Percentiles rank a stretch among this genome's conserved stretches.
Conservation (phyloP, 64 coral and sea anemone genomes). For the Actinia tenebrosa region DNA sequence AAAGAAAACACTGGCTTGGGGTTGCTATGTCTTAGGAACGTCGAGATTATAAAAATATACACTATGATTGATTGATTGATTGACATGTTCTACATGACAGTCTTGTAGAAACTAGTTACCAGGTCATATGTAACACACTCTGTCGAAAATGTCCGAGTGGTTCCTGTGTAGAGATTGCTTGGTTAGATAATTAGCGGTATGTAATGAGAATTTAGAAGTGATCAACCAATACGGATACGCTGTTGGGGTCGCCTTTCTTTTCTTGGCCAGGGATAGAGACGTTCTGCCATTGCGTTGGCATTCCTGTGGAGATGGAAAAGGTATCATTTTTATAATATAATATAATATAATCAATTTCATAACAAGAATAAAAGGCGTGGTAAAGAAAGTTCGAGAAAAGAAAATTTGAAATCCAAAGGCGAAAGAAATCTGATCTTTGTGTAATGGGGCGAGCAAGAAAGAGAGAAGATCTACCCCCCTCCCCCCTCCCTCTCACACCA, state of each 20-base stretch:
- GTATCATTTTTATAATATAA: too few species aligned
- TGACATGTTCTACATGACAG: neutral
- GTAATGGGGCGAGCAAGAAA: too few species aligned
- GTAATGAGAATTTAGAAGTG: conserved; percentile 36
- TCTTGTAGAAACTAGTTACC: neutral
- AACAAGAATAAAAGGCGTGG: too few species aligned
- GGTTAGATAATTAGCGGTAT: neutral
- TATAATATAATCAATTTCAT: too few species aligned
- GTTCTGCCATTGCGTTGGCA: conserved; percentile 49
- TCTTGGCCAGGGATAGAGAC: conserved; percentile 40
- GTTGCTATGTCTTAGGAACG: neutral
- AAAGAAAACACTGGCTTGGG: neutral
- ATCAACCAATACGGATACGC: conserved; percentile 60
- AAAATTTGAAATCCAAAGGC: neutral
- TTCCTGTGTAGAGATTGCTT: neutral
- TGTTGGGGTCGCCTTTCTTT: conserved; percentile 45
- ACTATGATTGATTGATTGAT: neutral
- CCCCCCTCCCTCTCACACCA: too few species aligned
- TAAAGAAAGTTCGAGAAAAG: neutral
- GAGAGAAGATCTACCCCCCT: too few species aligned
- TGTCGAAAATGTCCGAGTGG: neutral
- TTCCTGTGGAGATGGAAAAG: conserved; percentile 24
- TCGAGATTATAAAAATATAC: conserved; percentile 19
- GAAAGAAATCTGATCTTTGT: neutral
- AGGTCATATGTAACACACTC: neutral